These are phyloP conservation scores for Exephanes ischioxanthus DNA, from an alignment of 2,888 invertebrate species.

Conservation along the genomic window DNA sequence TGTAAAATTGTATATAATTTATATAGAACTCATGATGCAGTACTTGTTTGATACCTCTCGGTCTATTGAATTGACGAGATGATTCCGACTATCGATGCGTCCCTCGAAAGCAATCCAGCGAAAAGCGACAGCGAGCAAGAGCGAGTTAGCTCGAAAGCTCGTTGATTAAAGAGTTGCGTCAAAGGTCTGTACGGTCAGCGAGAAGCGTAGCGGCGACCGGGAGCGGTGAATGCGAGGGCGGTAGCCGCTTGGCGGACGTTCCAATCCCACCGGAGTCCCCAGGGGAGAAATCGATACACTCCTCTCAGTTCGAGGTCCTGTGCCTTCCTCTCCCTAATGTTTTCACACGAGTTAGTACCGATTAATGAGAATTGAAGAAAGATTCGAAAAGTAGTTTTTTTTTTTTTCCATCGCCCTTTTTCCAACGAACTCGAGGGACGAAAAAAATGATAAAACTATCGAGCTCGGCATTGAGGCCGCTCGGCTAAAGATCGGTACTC, in stretches of 20 bases:
- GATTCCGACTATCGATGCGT: not conserved
- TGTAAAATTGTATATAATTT: not conserved
- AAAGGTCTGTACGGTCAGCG: constrained; percentile 33
- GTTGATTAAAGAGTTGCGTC: constrained; percentile 57
- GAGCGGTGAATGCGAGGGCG: constrained; percentile 47
- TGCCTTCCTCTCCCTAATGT: constrained; percentile 70
- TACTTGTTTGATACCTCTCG: not conserved
- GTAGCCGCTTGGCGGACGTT: constrained; percentile 72
- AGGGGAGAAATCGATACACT: constrained; percentile 81
- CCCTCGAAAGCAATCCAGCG: not conserved
- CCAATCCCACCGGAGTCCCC: constrained; percentile 78
- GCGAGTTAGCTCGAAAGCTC: not conserved
- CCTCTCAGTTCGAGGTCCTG: constrained; percentile 70
- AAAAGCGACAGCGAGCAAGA: not conserved
- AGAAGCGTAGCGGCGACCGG: constrained; percentile 33
- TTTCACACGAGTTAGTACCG: constrained; percentile 65
- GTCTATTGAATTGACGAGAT: not conserved
- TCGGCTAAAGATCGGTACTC: not conserved
- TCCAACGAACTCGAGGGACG: not conserved
- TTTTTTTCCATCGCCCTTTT: not conserved
- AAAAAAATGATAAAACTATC: constrained; percentile 8
- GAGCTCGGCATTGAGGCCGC: not conserved
- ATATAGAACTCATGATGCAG: not conserved
- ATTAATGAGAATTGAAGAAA: constrained; percentile 61
- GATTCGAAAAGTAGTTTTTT: not conserved